phyloP scores from a whole-genome alignment of 2,888 invertebrate species.

The Ctenicera cuprea region DNA sequence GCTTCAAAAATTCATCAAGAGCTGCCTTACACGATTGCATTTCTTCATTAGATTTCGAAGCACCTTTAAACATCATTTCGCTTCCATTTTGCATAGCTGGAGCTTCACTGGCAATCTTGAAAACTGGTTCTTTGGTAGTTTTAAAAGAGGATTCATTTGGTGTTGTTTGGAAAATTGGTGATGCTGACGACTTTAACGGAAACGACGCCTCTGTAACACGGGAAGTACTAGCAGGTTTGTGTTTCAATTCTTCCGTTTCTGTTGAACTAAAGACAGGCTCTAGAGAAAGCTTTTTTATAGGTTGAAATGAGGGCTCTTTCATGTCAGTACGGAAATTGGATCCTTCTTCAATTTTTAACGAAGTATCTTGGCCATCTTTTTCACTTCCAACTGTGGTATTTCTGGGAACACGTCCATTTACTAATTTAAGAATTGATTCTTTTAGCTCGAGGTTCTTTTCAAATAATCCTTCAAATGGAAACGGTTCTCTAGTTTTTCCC shows the following conservation, averaged over 20 bases:
- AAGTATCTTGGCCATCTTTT: background rate
- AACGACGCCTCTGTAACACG: constrained; percentile 13
- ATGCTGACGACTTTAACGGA: constrained; percentile 25
- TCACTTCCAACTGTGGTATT: constrained; percentile 9
- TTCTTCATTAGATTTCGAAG: constrained; percentile 47
- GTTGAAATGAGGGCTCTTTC: constrained; percentile 18
- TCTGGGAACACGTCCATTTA: constrained; percentile 29
- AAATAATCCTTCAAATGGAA: constrained; percentile 47
- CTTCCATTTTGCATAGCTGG: constrained; percentile 53
- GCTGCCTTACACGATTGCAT: constrained; percentile 49
- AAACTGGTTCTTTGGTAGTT: constrained; percentile 55
- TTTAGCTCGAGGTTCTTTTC: constrained; percentile 44
- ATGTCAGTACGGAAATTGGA: constrained; percentile 16
- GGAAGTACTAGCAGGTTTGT: constrained; percentile 41
- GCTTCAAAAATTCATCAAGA: constrained; percentile 51
- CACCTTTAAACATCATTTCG: constrained; percentile 44
- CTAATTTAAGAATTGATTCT: constrained; percentile 48
- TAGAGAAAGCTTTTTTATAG: constrained; percentile 4
- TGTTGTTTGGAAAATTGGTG: constrained; percentile 31
- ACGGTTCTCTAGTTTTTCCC: constrained; percentile 35
- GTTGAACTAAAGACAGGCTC: constrained; percentile 15
- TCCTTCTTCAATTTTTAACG: constrained; percentile 26
- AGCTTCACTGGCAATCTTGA: constrained; percentile 60
- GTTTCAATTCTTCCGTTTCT: constrained; percentile 45
- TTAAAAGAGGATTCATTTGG: constrained; percentile 35